Percentiles rank a stretch among this genome's conserved stretches.
Evolutionary conservation across 2,797 vertebrate species (phyloP).

Genomic region (Myotis myotis): DNA sequence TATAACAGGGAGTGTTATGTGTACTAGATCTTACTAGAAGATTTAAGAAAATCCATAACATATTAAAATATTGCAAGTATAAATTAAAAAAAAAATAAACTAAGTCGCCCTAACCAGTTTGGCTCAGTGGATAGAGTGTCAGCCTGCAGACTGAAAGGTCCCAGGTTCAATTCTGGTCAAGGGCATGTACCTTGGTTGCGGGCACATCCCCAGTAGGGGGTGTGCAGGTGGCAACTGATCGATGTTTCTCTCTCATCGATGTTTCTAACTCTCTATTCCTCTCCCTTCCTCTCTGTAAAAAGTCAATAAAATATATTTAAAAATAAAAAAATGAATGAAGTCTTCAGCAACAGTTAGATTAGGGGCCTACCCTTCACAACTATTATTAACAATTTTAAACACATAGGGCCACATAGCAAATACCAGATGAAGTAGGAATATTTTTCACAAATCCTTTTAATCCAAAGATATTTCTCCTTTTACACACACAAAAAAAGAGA

Average conservation of each 20-base stretch:
- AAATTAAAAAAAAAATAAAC: background rate
- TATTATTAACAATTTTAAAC: background rate
- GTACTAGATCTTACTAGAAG: background rate
- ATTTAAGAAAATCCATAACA: background rate
- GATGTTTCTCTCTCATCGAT: too few species aligned
- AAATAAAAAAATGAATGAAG: background rate
- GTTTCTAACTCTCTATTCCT: too few species aligned
- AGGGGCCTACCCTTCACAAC: background rate
- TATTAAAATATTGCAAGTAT: background rate
- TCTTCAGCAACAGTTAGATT: background rate
- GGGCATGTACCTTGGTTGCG: too few species aligned
- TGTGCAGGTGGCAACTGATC: too few species aligned
- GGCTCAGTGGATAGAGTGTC: too few species aligned
- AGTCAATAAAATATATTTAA: too few species aligned
- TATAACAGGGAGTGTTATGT: background rate
- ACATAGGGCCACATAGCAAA: background rate
- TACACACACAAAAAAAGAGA: background rate
- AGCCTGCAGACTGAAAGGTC: too few species aligned
- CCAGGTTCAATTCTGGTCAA: too few species aligned
- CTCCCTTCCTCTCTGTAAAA: too few species aligned
- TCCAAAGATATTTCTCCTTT: background rate
- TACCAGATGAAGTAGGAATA: background rate
- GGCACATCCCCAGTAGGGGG: too few species aligned
- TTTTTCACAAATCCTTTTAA: background rate
- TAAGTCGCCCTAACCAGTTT: too few species aligned